Evolutionary conservation across 2,888 invertebrate genomes (phyloP), one percentile per base, ranked within the genome.

Genomic region (Thymelicus acteon): DNA sequence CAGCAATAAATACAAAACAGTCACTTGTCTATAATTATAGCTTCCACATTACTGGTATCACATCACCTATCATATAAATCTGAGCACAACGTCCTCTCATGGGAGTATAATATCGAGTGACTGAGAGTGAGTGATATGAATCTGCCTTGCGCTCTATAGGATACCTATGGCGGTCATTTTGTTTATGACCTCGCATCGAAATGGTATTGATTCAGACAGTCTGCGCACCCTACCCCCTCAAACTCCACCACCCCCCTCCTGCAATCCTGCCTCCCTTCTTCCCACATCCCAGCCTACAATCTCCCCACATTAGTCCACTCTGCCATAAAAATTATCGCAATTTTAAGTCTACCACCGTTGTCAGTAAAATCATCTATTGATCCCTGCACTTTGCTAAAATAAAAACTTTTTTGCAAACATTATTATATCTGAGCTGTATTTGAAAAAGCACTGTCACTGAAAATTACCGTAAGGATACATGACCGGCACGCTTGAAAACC

Each of bases 11-110:
- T 44, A 12, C 44, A 44, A 12, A 44, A 10, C 7, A 10, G 44
- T 12, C 12, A 44, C 44, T 44, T 44, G 12, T 44, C 12, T 44
- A 7, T 8, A 44, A 12, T 44, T 44, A 44, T 44, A 44, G 12
- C 44, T 44, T 44, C 12, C 44, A 44, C 44, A 44, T 10, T 44
- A 44, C 8, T 10, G 12, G 44, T 19, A 52, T 52, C 49, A 52
- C 49, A 52, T 52, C 49, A 52, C 49, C 49, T 52, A 52, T 49
- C n/a, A 52, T 7, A 19, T 7, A 49, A 49, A 49, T n/a, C n/a
- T n/a, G 19, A 7, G 15, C 49, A 52, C 49, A 52, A 52, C 15
- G 19, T 8, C 7, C 49, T 19, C 19, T 2, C 19, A 7, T 52
- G 49, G 19, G 19, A 52, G 49, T 52, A 19, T 52, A 52, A 52